Evolutionary conservation across 2,113 vertebrate species (phyloP), one percentile per base, ranked within the genome.

Genomic region (Rhinogobius similis): DNA sequence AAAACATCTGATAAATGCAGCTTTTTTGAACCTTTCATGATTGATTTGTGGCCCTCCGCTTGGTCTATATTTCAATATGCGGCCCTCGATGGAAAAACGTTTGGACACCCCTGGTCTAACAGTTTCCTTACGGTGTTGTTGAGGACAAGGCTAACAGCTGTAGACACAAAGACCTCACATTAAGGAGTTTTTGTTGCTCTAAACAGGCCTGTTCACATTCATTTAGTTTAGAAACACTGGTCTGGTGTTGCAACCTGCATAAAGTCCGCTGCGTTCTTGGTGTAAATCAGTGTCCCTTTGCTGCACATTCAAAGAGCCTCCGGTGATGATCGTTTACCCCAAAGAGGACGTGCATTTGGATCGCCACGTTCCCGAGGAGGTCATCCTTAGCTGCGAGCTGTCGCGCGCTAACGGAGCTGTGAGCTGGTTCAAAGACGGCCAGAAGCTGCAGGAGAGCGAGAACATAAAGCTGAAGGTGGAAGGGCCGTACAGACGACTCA

Each of bases 361-460:
- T 1, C 96, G 96, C 0, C 55, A 87, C 3, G 90, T 92, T 0
- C 91, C 94, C 0, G 95, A 96, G 10, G 93, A 93, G 14, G 94
- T 98, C 78, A 92, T 95, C 61, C 86, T 99, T 62, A 94, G 93
- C 83, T 99, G 97, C 59, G 93, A 96, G 82, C 86, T 99, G 36
- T 97, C 96, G 56, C 89, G 86, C 3, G 76, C 75, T 0, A 94
- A 85, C 0, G 93, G 90, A 10, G 75, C 70, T 0, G 96, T 96
- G 63, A 70, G 0, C 69, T 99, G 98, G 98, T 96, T 93, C 88
- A 97, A 96, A 83, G 95, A 98, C 0, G 94, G 95, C 3, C 88
- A 95, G 71, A 95, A 97, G 82, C 87, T 97, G 32, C 92, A 95
- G 67, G 92, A 81, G 26, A 92, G 86, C 0, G 85, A 95, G 79